Conservation (phyloP, 1,140 invertebrate genomes). For the Cyclargus thomasi region DNA sequence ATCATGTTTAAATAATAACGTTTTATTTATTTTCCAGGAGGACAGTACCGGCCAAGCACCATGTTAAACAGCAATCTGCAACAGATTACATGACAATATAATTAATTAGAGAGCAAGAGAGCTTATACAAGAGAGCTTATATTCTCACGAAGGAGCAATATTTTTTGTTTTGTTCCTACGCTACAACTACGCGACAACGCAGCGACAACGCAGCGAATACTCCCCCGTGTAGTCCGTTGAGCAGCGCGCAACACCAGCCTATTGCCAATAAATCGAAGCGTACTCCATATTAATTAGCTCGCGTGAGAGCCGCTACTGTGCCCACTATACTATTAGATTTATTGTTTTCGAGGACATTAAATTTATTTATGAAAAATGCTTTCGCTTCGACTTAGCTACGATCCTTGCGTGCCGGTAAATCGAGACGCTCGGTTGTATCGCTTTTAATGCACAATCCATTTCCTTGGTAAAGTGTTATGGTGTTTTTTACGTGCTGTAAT, state of each 20-base stretch:
- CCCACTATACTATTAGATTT: conserved; percentile 44
- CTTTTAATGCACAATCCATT: background rate
- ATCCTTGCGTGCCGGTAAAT: conserved; percentile 30
- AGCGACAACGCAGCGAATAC: background rate
- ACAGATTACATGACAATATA: no score
- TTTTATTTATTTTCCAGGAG: no score
- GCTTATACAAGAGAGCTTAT: no score
- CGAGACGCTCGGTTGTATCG: conserved; percentile 7
- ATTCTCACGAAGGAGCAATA: no score
- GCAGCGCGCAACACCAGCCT: conserved; percentile 51
- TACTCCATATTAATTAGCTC: conserved; percentile 71
- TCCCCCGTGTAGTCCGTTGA: conserved; percentile 27
- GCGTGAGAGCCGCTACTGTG: conserved; percentile 62
- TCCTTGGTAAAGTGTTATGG: background rate
- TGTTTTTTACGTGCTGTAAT: background rate
- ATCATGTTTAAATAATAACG: no score
- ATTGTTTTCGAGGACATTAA: conserved; percentile 49
- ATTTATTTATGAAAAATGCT: conserved; percentile 67
- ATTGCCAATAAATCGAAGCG: conserved; percentile 61
- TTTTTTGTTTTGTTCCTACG: background rate
- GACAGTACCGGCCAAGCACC: no score
- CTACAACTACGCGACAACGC: background rate
- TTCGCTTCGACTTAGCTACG: conserved; percentile 31
- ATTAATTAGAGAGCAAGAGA: no score
- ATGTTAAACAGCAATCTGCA: no score